Evolutionary conservation across 2,888 invertebrate genomes (phyloP).

Genomic region (Sylvicola cinctus): DNA sequence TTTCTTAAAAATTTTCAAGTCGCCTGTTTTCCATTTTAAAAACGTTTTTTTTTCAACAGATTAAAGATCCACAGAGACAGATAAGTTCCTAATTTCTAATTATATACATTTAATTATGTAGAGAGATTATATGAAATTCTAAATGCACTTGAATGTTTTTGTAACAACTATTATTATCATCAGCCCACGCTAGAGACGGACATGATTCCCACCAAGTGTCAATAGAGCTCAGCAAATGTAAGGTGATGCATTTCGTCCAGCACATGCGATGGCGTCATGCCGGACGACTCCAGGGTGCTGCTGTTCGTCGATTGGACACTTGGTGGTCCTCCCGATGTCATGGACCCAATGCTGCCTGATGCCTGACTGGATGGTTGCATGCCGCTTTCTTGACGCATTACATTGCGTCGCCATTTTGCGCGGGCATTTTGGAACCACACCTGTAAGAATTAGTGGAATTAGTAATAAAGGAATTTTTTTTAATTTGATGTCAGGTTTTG

Average conservation of each 20-base stretch:
- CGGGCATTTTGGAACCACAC: conserved; percentile 97
- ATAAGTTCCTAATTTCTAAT: too few relatives aligned
- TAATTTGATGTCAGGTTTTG: too few relatives aligned
- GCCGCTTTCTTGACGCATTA: conserved; percentile 47
- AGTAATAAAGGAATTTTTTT: not conserved
- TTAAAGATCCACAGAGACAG: too few relatives aligned
- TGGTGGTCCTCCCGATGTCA: conserved; percentile 7
- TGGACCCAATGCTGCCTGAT: conserved; percentile 1
- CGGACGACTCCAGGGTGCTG: conserved; percentile 7
- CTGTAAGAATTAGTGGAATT: conserved; percentile 25
- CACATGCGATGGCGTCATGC: conserved; percentile 10
- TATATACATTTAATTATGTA: too few relatives aligned
- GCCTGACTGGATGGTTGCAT: conserved; percentile 1
- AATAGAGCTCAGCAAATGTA: conserved; percentile 11
- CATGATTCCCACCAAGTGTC: too few relatives aligned
- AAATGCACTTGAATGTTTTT: too few relatives aligned
- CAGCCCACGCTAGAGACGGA: too few relatives aligned
- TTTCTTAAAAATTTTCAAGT: too few relatives aligned
- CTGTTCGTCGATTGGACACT: conserved; percentile 9
- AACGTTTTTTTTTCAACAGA: too few relatives aligned
- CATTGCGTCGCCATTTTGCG: conserved; percentile 83
- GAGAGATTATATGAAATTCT: too few relatives aligned
- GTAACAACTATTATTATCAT: too few relatives aligned
- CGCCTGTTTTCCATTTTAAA: too few relatives aligned
- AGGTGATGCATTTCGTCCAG: conserved; percentile 12